Conservation (phyloP, 2,888 invertebrate genomes). For the Hirtodrosophila histrioides region DNA sequence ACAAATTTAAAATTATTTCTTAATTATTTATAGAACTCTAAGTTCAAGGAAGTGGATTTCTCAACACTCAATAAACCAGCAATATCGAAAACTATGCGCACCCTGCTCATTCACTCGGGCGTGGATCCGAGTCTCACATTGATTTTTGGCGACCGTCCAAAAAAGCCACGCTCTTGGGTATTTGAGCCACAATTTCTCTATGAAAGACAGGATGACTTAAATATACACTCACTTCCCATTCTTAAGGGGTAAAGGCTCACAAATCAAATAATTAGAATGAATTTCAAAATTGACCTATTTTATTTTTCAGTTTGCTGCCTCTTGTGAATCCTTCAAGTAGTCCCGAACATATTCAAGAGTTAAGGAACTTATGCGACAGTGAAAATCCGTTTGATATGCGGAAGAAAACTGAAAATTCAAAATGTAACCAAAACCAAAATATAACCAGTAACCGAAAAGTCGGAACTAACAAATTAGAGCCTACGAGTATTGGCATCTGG, state of each 20-base stretch:
- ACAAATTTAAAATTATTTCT: not conserved
- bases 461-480: not conserved
- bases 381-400: not conserved
- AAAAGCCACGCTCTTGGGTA: slow-evolving; percentile 77
- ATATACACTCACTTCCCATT: slow-evolving; percentile 71
- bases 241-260: slow-evolving; percentile 67
- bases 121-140: slow-evolving; percentile 75
- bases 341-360: slow-evolving; percentile 44
- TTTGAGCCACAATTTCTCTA: slow-evolving; percentile 75
- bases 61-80: slow-evolving; percentile 64
- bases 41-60: slow-evolving; percentile 62
- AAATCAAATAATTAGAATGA: not conserved
- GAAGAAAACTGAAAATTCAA: not conserved
- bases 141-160: slow-evolving; percentile 79
- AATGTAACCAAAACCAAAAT: no score
- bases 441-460: not conserved
- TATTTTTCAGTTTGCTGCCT: slow-evolving; percentile 65
- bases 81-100: slow-evolving; percentile 69
- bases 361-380: slow-evolving; percentile 61
- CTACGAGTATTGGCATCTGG: slow-evolving; percentile 73
- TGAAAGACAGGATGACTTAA: slow-evolving; percentile 64
- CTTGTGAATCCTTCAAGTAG: slow-evolving; percentile 73
- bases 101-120: slow-evolving; percentile 70
- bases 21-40: slow-evolving; percentile 66
- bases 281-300: not conserved